A percentile compares a stretch with the other conserved stretches of the same genome.
These are phyloP conservation scores for Bombus waltoni DNA, from an alignment of 1,140 invertebrate genomes.

Conservation along the genomic window DNA sequence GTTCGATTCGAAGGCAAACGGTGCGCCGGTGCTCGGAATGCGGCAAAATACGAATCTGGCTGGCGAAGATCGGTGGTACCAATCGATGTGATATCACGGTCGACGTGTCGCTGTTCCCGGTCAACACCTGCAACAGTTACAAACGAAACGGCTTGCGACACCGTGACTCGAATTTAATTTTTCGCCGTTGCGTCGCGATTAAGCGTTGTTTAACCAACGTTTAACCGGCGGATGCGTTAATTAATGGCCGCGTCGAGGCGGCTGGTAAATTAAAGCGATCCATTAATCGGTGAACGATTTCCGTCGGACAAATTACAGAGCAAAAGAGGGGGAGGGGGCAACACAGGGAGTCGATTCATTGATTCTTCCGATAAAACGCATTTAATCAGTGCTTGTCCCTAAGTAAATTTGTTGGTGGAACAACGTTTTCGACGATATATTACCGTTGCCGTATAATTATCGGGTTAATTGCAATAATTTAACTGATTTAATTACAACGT, in stretches of 20 bases:
- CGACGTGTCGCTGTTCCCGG: conserved; percentile 88
- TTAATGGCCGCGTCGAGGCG: conserved; percentile 9
- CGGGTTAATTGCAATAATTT: conserved; percentile 44
- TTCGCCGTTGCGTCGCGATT: not conserved
- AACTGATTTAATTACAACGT: conserved; percentile 42
- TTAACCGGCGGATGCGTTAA: conserved; percentile 10
- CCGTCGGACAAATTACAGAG: not conserved
- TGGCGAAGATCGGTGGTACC: conserved; percentile 86
- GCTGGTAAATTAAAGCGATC: conserved; percentile 13
- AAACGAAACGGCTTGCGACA: not conserved
- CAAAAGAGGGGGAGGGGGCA: not conserved
- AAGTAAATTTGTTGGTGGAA: conserved; percentile 24
- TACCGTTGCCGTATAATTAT: conserved; percentile 25
- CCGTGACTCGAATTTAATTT: conserved; percentile 13
- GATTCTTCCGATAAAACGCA: conserved; percentile 21
- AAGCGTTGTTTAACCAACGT: not conserved
- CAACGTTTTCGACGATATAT: conserved; percentile 14
- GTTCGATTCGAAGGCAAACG: conserved; percentile 88
- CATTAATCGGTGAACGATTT: conserved; percentile 31
- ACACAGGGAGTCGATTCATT: not conserved
- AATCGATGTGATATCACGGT: conserved; percentile 86
- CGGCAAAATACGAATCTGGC: conserved; percentile 86
- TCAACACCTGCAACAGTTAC: conserved; percentile 82
- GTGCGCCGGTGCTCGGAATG: conserved; percentile 87
- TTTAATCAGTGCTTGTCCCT: conserved; percentile 27